A percentile compares a stretch with the other conserved stretches of the same genome.
Conservation (phyloP, 2,113 vertebrate genomes). For the Morone saxatilis region DNA sequence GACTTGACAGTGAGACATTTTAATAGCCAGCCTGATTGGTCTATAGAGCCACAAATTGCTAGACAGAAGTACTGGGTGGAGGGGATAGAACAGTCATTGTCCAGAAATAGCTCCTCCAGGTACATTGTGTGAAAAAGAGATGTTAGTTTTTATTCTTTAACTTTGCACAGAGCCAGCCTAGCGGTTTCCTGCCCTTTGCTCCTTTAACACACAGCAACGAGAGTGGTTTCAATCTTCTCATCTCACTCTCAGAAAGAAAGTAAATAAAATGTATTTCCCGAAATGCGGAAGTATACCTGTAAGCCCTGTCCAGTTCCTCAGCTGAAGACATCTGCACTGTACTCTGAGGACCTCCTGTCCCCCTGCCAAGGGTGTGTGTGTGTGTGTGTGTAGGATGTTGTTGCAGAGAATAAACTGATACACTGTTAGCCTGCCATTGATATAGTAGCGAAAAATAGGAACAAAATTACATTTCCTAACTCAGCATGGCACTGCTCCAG, state of each 20-base stretch:
- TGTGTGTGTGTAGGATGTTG: constrained; percentile 9
- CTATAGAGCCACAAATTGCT: too few species aligned
- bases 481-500: constrained; percentile 21
- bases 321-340: neutral
- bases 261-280: too few species aligned
- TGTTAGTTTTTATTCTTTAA: too few species aligned
- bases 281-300: neutral
- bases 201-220: neutral
- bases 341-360: neutral
- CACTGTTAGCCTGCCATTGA: neutral
- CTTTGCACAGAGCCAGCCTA: neutral
- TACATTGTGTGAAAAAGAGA: too few species aligned
- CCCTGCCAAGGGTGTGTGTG: neutral
- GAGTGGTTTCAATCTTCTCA: neutral
- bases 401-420: constrained; percentile 4
- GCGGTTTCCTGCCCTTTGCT: neutral
- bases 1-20: too few species aligned
- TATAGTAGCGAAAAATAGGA: constrained; percentile 1
- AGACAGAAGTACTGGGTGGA: too few species aligned
- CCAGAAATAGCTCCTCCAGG: too few species aligned
- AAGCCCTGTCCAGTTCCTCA: neutral
- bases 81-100: too few species aligned
- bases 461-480: constrained; percentile 33
- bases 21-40: too few species aligned
- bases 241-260: neutral